Evolutionary conservation across 2,797 vertebrate species (phyloP).

Genomic region (Falco novaeseelandiae): DNA sequence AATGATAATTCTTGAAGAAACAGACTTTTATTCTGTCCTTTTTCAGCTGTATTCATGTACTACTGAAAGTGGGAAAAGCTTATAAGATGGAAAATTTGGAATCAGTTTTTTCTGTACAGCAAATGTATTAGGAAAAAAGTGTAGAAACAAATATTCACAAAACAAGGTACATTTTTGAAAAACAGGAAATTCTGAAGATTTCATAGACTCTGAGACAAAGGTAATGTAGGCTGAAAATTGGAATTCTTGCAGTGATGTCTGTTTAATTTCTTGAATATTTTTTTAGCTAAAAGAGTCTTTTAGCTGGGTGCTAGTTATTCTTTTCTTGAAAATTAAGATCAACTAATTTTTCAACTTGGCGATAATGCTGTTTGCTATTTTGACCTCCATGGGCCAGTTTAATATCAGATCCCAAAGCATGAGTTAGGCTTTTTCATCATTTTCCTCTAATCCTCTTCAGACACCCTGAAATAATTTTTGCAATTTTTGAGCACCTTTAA

Average conservation of each 20-base stretch:
- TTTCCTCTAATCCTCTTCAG: neutral
- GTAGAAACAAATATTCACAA: neutral
- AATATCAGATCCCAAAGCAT: neutral
- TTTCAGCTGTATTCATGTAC: neutral
- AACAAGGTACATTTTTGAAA: neutral
- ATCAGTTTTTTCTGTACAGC: neutral
- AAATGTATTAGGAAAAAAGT: neutral
- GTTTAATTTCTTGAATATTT: neutral
- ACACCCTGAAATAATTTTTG: neutral
- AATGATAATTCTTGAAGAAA: neutral
- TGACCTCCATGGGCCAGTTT: neutral
- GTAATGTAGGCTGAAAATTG: neutral
- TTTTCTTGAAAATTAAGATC: neutral
- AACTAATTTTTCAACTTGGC: neutral
- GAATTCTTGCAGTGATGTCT: neutral
- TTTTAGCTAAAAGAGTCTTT: neutral
- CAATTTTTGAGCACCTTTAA: neutral
- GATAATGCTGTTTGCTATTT: neutral
- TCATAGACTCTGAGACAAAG: neutral
- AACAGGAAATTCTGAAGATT: neutral
- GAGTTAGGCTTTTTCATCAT: neutral
- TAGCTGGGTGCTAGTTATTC: neutral
- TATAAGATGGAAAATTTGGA: neutral
- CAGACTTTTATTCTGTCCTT: neutral
- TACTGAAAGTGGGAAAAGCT: neutral